A percentile compares a stretch with the other conserved stretches of the same genome.
Evolutionary conservation across 2,113 vertebrate species (phyloP).

Genomic region (Mus pahari): DNA sequence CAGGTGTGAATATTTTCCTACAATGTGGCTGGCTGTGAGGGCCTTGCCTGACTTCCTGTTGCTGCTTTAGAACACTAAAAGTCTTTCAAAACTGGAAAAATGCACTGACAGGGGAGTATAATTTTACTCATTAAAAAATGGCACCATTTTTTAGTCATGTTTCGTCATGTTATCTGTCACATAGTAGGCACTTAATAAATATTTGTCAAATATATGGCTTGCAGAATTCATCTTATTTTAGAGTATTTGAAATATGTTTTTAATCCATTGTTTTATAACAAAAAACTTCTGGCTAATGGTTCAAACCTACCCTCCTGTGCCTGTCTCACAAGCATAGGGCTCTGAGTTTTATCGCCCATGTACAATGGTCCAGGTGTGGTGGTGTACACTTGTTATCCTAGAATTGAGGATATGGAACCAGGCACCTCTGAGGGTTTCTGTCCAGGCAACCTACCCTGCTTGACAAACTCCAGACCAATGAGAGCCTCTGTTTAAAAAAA

Average conservation of each 20-base stretch:
- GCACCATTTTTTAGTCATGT: constrained; percentile 7
- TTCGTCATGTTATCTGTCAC: background rate
- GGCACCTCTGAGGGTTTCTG: background rate
- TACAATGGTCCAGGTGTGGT: background rate
- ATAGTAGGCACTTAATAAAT: constrained; percentile 49
- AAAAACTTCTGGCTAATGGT: background rate
- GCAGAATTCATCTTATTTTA: background rate
- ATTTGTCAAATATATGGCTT: background rate
- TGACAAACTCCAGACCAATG: background rate
- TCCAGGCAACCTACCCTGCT: background rate
- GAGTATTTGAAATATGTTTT: background rate
- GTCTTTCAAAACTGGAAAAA: constrained; percentile 21
- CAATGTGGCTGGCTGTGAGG: background rate
- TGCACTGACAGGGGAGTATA: background rate
- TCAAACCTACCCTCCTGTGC: background rate
- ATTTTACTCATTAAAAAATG: background rate
- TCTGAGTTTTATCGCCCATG: background rate
- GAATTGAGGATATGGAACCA: background rate
- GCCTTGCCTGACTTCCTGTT: background rate
- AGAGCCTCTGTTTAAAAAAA: background rate
- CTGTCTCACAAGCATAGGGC: background rate
- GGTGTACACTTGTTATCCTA: background rate
- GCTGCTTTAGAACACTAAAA: constrained; percentile 7
- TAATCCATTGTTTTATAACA: background rate
- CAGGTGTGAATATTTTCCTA: background rate